Evolutionary conservation across 1,140 invertebrate species (phyloP), one percentile per base, ranked within the genome.

Genomic region (Bombus soroeensis): DNA sequence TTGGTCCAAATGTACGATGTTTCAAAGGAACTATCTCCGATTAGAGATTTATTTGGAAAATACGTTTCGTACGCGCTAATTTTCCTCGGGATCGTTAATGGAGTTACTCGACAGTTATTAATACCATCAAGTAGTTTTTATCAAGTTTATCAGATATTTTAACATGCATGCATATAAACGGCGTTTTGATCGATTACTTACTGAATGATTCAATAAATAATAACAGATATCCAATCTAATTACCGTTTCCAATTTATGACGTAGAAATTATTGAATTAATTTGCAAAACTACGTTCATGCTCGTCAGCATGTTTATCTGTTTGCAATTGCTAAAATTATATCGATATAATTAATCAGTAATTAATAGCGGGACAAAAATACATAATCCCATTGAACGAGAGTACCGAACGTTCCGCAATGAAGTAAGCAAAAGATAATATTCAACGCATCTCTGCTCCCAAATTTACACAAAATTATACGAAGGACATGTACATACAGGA

Each of bases 211-310:
- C n/a, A 18, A 74, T 43, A 47, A 32, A 74, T 74, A 32, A 43
- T 74, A 74, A 43, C 25, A n/a, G 18, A 32, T 47, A 74, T 47
- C n/a, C 39, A 74, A 74, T 22, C 25, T 74, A 43, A 74, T 43
- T n/a, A 43, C 39, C n/a, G 72, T 32, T 37, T n/a, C 39, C 28
- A 32, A 74, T 74, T 74, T 74, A 41, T n/a, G 15, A n/a, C 71
- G 39, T n/a, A 39, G 39, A 73, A 74, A 47, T 73, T 32, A 74
- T 47, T 12, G 28, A 43, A 74, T 74, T 32, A 41, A 43, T 74
- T 74, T 47, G 39, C 72, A 74, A 74, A 74, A 74, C 34, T 47
- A 74, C 18, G 4, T 32, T 32, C 39, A 22, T 22, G 39, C 25
- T 73, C 39, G n/a, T 32, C n/a, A 32, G n/a, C 70, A 3, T 72